Percentiles rank a stretch among this genome's conserved stretches.
These are phyloP conservation scores for Salminus brasiliensis DNA, from an alignment of 2,113 vertebrate species.

Conservation along the genomic window DNA sequence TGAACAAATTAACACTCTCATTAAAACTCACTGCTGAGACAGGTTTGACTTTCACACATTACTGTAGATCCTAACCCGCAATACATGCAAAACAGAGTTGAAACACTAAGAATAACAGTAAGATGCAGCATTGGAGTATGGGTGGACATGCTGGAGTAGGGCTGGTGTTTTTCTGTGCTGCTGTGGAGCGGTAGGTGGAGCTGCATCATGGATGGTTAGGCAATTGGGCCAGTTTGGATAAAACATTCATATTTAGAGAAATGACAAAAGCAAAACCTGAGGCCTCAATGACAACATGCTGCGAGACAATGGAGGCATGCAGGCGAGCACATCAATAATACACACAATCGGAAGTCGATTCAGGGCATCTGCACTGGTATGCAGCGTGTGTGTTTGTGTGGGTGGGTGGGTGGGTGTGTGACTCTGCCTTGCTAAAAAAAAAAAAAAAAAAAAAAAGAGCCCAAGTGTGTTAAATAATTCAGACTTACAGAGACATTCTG, in stretches of 20 bases:
- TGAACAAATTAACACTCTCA: too few species aligned
- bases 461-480: conserved; percentile 14
- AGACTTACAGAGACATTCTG: background rate
- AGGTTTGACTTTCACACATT: too few species aligned
- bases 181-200: conserved; percentile 44
- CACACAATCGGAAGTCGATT: conserved; percentile 37
- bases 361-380: conserved; percentile 33
- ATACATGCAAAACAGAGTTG: too few species aligned
- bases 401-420: background rate
- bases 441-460: background rate
- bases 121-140: background rate
- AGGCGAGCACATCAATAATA: conserved; percentile 50
- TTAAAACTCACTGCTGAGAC: too few species aligned
- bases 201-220: conserved; percentile 73
- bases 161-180: conserved; percentile 39
- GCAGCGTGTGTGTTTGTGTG: conserved; percentile 12
- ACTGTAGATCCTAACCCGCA: too few species aligned
- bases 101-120: background rate
- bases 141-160: conserved; percentile 23
- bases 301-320: conserved; percentile 45
- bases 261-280: conserved; percentile 58
- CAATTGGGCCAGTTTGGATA: conserved; percentile 79
- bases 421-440: background rate
- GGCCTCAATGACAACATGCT: conserved; percentile 44
- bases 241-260: conserved; percentile 71